Conservation (phyloP, 2,113 vertebrate species). For the Ictalurus punctatus region DNA sequence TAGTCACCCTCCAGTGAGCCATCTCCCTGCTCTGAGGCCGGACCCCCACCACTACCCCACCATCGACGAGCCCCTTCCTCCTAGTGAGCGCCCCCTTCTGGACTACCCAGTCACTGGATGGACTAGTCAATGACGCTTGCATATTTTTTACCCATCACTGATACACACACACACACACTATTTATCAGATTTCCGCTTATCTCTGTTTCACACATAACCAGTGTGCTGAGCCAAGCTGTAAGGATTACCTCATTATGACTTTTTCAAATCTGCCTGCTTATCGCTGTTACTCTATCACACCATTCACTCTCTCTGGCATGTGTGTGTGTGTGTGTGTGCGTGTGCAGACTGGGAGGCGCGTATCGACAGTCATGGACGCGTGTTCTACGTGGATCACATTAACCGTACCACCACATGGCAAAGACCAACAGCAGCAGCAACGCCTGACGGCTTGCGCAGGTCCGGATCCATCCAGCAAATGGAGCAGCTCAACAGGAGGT, state of each 20-base stretch:
- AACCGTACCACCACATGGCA: slow-evolving; percentile 91
- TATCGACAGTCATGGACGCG: slow-evolving; percentile 87
- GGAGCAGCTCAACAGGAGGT: slow-evolving; percentile 90
- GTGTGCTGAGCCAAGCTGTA: neutral
- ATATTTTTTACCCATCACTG: neutral
- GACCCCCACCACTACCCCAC: slow-evolving; percentile 89
- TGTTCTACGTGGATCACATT: slow-evolving; percentile 89
- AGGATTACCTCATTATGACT: neutral
- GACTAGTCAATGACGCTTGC: neutral
- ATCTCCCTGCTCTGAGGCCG: slow-evolving; percentile 85
- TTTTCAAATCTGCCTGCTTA: neutral
- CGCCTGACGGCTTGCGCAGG: slow-evolving; percentile 79
- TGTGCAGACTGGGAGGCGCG: slow-evolving; percentile 86
- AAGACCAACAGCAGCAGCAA: slow-evolving; percentile 81
- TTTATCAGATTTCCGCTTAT: neutral
- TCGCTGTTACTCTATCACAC: neutral
- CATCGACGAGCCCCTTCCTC: slow-evolving; percentile 88
- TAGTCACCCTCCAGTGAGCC: slow-evolving; percentile 84
- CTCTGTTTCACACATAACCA: slow-evolving; percentile 6
- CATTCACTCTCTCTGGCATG: neutral
- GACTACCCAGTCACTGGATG: neutral
- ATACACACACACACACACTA: neutral
- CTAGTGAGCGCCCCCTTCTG: slow-evolving; percentile 78
- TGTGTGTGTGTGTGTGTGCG: slow-evolving; percentile 32
- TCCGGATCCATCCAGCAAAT: slow-evolving; percentile 89